Conservation (phyloP, 2,888 invertebrate genomes). For the Harpagoxenus sublaevis region DNA sequence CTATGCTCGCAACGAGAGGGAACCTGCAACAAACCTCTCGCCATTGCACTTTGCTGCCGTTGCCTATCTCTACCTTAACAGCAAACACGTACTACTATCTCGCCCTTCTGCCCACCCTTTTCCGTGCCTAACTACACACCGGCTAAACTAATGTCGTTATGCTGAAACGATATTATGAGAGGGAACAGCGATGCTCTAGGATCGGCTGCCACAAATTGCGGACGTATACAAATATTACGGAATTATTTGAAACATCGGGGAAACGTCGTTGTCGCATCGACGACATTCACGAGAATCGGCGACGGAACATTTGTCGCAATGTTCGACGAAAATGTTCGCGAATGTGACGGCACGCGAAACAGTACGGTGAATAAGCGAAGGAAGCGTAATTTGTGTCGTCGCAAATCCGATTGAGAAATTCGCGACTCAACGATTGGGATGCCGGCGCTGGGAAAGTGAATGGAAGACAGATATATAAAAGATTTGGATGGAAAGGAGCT, state of each 20-base stretch:
- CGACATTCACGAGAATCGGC: constrained; percentile 17
- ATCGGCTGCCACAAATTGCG: constrained; percentile 44
- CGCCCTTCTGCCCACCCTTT: constrained; percentile 42
- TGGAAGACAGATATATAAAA: background rate
- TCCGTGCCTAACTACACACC: constrained; percentile 68
- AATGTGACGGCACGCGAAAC: background rate
- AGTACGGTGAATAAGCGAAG: background rate
- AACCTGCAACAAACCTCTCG: background rate
- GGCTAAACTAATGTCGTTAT: constrained; percentile 78
- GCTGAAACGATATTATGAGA: constrained; percentile 71
- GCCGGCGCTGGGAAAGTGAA: background rate
- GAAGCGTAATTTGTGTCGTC: constrained; percentile 4
- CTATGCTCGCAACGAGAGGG: background rate
- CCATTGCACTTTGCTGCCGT: constrained; percentile 24
- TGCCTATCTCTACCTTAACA: constrained; percentile 40
- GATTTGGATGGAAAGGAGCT: background rate
- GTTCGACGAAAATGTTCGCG: constrained; percentile 16
- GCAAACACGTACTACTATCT: constrained; percentile 24
- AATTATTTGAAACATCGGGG: constrained; percentile 44
- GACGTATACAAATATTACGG: constrained; percentile 55
- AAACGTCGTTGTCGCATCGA: background rate
- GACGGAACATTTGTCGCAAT: constrained; percentile 15
- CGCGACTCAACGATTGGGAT: background rate
- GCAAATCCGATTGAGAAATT: constrained; percentile 21
- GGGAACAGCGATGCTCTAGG: constrained; percentile 51